phyloP scores from a whole-genome alignment of 2,113 vertebrate genomes.

The Platanista minor region DNA sequence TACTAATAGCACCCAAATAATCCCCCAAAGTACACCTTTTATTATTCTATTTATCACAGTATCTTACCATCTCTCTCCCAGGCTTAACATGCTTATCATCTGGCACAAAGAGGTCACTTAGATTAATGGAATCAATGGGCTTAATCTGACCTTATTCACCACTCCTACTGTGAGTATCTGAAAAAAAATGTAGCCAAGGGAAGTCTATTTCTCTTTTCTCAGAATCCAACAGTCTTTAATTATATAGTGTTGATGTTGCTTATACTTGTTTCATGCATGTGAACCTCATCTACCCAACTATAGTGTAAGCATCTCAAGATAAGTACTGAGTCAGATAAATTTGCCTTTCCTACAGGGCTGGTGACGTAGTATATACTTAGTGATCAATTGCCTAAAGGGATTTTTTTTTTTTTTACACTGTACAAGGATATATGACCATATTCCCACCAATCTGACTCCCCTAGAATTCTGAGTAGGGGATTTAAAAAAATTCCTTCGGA shows the following conservation, averaged over 20 bases:
- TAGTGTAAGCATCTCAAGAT: neutral
- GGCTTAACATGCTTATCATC: neutral
- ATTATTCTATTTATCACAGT: neutral
- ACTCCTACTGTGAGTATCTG: neutral
- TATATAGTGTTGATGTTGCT: neutral
- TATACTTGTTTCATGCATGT: neutral
- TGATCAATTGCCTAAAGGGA: neutral
- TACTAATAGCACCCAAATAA: neutral
- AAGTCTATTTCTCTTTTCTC: slow-evolving; percentile 22
- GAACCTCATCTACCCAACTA: neutral
- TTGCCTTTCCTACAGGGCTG: neutral
- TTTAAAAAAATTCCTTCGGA: slow-evolving; percentile 2
- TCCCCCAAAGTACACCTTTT: neutral
- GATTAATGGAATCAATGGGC: neutral
- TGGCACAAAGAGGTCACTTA: neutral
- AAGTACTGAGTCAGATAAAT: neutral
- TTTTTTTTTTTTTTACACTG: neutral
- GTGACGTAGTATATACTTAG: neutral
- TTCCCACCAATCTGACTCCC: neutral
- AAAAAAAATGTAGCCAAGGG: neutral
- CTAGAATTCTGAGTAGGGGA: neutral
- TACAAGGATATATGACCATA: neutral
- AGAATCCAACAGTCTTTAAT: slow-evolving; percentile 4
- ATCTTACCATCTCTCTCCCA: neutral
- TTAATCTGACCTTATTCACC: neutral